Conservation (phyloP, 64 coral and sea anemone genomes). For the Acropora yongei region DNA sequence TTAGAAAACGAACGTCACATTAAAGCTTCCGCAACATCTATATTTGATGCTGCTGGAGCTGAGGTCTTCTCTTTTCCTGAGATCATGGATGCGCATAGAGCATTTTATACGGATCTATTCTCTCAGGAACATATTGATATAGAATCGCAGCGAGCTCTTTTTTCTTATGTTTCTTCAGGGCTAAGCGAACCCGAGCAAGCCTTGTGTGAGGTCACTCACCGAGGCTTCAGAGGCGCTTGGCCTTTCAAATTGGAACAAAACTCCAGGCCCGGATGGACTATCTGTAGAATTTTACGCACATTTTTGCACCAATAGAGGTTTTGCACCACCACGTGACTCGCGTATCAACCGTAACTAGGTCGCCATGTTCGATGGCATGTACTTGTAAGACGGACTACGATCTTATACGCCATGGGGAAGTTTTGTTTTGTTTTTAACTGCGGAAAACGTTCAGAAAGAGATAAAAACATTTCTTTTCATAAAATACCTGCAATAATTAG, state of each 20-base stretch:
- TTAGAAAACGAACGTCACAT: too few relatives aligned
- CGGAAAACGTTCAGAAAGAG: too few relatives aligned
- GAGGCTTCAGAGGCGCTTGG: conserved; percentile 6
- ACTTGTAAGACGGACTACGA: too few relatives aligned
- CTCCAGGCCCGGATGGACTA: conserved; percentile 32
- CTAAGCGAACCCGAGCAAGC: neutral
- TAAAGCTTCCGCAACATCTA: too few relatives aligned
- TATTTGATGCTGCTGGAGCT: neutral
- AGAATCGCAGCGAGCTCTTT: conserved; percentile 2
- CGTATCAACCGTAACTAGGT: too few relatives aligned
- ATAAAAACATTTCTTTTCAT: too few relatives aligned
- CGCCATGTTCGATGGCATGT: too few relatives aligned
- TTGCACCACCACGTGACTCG: too few relatives aligned
- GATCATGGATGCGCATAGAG: neutral
- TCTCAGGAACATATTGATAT: neutral
- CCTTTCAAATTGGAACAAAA: neutral
- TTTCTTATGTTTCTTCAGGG: neutral
- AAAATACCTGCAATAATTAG: too few relatives aligned
- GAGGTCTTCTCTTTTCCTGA: neutral
- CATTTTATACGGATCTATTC: conserved; percentile 24
- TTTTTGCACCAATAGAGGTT: neutral
- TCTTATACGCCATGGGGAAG: too few relatives aligned
- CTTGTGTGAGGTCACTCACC: neutral
- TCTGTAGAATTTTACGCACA: conserved; percentile 25
- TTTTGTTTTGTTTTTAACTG: too few relatives aligned